Evolutionary conservation across 2,888 invertebrate genomes (phyloP).

Genomic region (Diaperis boleti): DNA sequence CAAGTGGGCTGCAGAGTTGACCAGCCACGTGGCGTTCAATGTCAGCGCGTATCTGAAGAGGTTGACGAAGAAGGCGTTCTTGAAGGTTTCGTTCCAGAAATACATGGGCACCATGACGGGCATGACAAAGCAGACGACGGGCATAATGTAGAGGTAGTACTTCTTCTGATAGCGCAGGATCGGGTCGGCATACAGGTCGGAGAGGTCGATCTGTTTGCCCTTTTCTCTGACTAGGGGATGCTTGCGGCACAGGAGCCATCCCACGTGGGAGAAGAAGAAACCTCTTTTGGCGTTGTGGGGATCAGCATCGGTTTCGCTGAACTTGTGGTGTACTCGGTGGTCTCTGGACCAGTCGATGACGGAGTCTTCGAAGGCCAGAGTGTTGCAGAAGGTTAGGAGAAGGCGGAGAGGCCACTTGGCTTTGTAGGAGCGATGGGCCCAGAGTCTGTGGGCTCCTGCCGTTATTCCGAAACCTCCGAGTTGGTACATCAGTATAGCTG

Average conservation of each 20-base stretch:
- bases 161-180: constrained; percentile 72
- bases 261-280: too few species aligned
- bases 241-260: constrained; percentile 91
- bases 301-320: too few species aligned
- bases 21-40: constrained; percentile 88
- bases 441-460: constrained; percentile 95
- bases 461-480: constrained; percentile 92
- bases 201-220: constrained; percentile 87
- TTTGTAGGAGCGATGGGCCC: constrained; percentile 97
- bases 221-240: constrained; percentile 91
- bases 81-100: constrained; percentile 80
- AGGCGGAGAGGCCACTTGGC: constrained; percentile 90
- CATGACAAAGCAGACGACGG: constrained; percentile 79
- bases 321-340: too few species aligned
- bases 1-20: constrained; percentile 90
- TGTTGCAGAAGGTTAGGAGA: constrained; percentile 85
- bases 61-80: constrained; percentile 77
- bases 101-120: constrained; percentile 81
- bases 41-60: constrained; percentile 83
- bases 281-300: too few species aligned
- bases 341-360: constrained; percentile 19
- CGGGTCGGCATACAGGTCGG: constrained; percentile 85
- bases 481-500: constrained; percentile 81
- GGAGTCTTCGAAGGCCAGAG: constrained; percentile 65
- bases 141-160: constrained; percentile 71